Base-by-base conservation (phyloP, 2,797 vertebrate species). In the Poeciliopsis presidionis region DNA sequence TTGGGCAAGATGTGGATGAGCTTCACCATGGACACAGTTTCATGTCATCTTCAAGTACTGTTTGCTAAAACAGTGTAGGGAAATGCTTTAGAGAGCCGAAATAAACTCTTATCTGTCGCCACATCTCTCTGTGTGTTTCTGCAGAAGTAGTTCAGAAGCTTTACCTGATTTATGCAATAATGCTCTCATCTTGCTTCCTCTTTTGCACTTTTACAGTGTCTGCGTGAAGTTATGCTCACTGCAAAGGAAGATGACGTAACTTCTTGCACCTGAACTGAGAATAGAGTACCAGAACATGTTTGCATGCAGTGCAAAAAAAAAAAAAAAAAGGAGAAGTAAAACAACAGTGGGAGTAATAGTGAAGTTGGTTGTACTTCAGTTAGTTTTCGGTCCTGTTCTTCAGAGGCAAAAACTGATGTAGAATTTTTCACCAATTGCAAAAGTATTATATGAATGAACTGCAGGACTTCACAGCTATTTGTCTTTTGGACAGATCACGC, bases 241-340 rank as follows among this genome's bases (percentile, higher is more conserved):
- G 4, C 47, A 72, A 9, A 69, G 22, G 22, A 43, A 41, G 5
- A n/a, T 69, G 76, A 88, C 81, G 49, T 57, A 80, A 41, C 81
- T 1, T 72, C 55, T 73, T 73, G 45, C 53, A 36, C 22, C 84
- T 88, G 61, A 77, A 14, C 75, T 65, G 49, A 84, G 53, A 76
- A 16, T 8, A 78, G 47, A 79, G 43, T 7, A 69, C 65, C 9
- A 14, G 22, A 45, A 81, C 49, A 51, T 2, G 41, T 39, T 59
- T 12, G 49, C n/a, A 74, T 36, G 0, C 51, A 2, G 16, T 47
- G 46, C 18, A 13, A 46, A 46, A 46, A 14, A 46, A 46, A 45
- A 45, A 6, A 7, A 33, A 33, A 33, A 6, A 4, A 67, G 25
- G 0, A 13, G 11, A 76, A 77, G 33, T 4, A 20, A 77, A 83